phyloP scores from a whole-genome alignment of 2,888 invertebrate species.

The Drosophila barbarae region DNA sequence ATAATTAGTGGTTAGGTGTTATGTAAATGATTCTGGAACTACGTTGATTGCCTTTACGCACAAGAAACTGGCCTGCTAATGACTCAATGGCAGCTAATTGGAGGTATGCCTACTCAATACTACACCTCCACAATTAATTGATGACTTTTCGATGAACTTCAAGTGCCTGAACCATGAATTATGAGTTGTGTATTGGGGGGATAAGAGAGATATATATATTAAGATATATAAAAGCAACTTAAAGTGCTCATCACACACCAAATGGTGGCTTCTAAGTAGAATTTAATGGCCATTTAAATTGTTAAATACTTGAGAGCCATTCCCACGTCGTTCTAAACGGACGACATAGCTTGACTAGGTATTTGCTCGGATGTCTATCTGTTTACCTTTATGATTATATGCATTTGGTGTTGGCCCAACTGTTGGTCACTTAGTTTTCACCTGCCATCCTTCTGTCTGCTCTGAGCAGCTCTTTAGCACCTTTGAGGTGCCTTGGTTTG shows the following conservation, averaged over 20 bases:
- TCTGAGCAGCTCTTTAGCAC: constrained; percentile 37
- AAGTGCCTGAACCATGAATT: constrained; percentile 12
- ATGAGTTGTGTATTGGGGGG: background rate
- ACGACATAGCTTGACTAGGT: background rate
- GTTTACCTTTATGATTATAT: constrained; percentile 37
- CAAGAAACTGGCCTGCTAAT: constrained; percentile 34
- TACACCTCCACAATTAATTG: constrained; percentile 13
- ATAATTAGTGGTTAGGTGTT: constrained; percentile 60
- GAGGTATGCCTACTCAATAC: background rate
- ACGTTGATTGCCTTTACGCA: constrained; percentile 39
- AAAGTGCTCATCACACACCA: background rate
- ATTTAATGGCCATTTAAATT: constrained; percentile 19
- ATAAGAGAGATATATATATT: too few species aligned
- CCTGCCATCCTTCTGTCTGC: constrained; percentile 12
- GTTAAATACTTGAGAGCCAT: background rate
- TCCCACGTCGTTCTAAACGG: constrained; percentile 9
- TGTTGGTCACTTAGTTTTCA: constrained; percentile 35
- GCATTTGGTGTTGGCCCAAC: constrained; percentile 31
- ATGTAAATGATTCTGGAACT: constrained; percentile 53
- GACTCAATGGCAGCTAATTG: constrained; percentile 39
- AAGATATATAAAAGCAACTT: background rate
- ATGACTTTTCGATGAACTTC: constrained; percentile 34
- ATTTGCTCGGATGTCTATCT: constrained; percentile 32
- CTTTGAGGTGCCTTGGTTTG: constrained; percentile 18
- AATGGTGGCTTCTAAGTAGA: background rate